Evolutionary conservation across 2,888 invertebrate species (phyloP), one percentile per base, ranked within the genome.

Genomic region (Zele albiditarsus): DNA sequence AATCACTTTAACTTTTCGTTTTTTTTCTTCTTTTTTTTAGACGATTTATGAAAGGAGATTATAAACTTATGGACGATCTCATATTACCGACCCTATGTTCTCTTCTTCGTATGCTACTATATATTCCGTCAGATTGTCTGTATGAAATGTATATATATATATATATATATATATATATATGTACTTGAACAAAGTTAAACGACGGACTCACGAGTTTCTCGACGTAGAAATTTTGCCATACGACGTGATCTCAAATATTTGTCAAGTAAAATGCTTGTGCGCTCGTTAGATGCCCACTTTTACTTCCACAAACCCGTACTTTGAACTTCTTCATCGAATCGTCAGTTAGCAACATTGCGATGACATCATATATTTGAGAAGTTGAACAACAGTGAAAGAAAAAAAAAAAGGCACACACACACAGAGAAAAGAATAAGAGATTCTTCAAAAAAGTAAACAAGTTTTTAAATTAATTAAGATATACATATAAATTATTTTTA

Each of bases 231-330:
- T 77, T 75, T 70, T 46, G 53, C 60, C 68, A 62, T 77, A 71
- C 74, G 75, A 79, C 71, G 79, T 70, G 63, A 74, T 72, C 72
- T 71, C 75, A 77, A 79, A 79, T 79, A 79, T 79, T 79, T 79
- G 75, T 76, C 70, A 60, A 74, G 60, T 46, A 69, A 60, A 65
- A 74, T 74, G 74, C 57, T 65, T 63, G 68, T 62, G 69, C 65
- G 70, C 70, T 74, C 74, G 74, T 74, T 70, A 74, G 74, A 65
- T 65, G 63, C 62, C 38, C 69, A 74, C 70, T 74, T 74, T 57
- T 70, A 74, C 70, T 65, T 70, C 42, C 28, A 53, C 49, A 74
- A 65, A 70, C 63, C 38, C 62, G 62, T 62, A 71, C 71, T 71
- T 71, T 71, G 62, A 62, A 71, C 71, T 71, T 71, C 60, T 46